These are phyloP conservation scores for Reticulitermes speratus DNA, from an alignment of 1,140 invertebrate species.

Conservation along the genomic window DNA sequence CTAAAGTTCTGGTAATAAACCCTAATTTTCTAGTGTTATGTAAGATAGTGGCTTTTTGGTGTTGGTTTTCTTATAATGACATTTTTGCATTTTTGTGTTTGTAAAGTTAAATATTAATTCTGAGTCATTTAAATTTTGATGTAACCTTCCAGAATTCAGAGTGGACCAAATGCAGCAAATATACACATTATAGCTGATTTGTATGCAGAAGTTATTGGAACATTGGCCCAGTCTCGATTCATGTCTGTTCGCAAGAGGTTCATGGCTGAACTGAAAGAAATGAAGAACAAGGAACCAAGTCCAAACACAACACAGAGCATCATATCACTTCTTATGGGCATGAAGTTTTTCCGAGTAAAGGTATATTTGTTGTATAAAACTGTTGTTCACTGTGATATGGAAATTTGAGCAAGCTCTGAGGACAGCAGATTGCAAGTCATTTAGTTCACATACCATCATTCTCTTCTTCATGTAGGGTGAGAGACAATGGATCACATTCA, in stretches of 20 bases:
- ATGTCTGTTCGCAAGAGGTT: constrained; percentile 90
- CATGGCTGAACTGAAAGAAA: constrained; percentile 89
- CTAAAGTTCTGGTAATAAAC: neutral
- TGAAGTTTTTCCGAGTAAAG: constrained; percentile 98
- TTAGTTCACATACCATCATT: too few species aligned
- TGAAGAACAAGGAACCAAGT: constrained; percentile 81
- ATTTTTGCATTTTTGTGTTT: neutral
- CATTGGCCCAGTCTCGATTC: constrained; percentile 94
- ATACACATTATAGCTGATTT: constrained; percentile 96
- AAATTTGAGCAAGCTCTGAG: too few species aligned
- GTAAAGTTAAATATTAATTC: too few species aligned
- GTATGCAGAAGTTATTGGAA: constrained; percentile 97
- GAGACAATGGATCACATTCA: too few species aligned
- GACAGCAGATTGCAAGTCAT: too few species aligned
- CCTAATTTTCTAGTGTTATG: neutral
- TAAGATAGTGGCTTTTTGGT: neutral
- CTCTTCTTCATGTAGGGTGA: too few species aligned
- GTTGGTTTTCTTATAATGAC: neutral
- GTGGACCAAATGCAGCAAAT: constrained; percentile 90
- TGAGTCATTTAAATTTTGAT: too few species aligned
- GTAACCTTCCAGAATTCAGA: constrained; percentile 64
- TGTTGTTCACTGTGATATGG: neutral
- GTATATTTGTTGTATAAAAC: constrained; percentile 45
- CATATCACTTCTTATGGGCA: constrained; percentile 97
- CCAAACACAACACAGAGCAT: constrained; percentile 91